Evolutionary conservation across 2,888 invertebrate genomes (phyloP), one percentile per base, ranked within the genome.

Genomic region (Subacronicta megacephala): DNA sequence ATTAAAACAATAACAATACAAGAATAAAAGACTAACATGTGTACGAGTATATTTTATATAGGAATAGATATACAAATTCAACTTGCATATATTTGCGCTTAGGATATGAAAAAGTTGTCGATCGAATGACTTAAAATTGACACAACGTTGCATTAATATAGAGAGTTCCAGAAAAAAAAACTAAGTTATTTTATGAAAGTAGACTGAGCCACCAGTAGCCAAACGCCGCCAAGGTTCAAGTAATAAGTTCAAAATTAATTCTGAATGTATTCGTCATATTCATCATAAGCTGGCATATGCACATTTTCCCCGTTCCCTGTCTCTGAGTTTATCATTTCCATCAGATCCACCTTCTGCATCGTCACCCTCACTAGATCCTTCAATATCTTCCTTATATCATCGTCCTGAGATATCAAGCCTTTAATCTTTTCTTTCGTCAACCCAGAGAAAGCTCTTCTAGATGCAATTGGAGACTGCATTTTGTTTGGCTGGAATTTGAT

Each of bases 331-430:
- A 89, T 60, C 76, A 85, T 75, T 10, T 90, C 87, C 58, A 88
- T 65, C 47, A 93, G 57, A 73, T 91, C 88, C 5, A 90, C 91
- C 65, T 94, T 94, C 80, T 92, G 85, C 90, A 93, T 93, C 1
- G 93, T 92, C 0, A 94, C 93, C 58, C 87, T 87, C 20, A 94
- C 93, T 1, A 94, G 72, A 35, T 93, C 92, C 57, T 88, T 92
- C 43, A 94, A 75, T 35, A 94, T 93, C 77, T 89, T 91, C 64
- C 89, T 87, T n/a, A 94, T 91, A 56, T 94, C 93, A 2, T 83
- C 81, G 55, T 94, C 93, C 20, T 90, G 82, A 0, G 92, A 82
- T 23, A 94, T 90, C 6, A 94, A 50, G 4, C 75, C 82, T 56
- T 90, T 92, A 3, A 94, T 92, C 40, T 83, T 84, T 3, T 92